These are phyloP conservation scores for Otocyon megalotis DNA, from an alignment of 2,113 vertebrate species.

Conservation along the genomic window DNA sequence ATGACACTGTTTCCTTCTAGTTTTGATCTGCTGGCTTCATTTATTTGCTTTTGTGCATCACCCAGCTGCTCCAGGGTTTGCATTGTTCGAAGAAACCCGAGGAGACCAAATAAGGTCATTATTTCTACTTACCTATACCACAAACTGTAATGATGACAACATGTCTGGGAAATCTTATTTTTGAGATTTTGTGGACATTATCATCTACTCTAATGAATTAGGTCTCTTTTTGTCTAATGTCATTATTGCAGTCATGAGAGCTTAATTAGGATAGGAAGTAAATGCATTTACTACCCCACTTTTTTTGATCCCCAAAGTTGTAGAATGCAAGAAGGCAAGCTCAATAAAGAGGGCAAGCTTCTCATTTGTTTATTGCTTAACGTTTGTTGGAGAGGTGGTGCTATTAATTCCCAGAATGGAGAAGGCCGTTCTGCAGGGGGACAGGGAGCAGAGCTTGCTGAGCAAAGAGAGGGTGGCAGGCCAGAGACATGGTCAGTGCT, in stretches of 20 bases:
- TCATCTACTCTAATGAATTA: slow-evolving; percentile 12
- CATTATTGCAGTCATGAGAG: slow-evolving; percentile 13
- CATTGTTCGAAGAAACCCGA: neutral
- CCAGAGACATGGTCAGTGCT: neutral
- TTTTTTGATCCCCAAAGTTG: neutral
- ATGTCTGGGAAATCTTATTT: neutral
- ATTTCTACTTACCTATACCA: neutral
- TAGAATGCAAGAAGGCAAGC: neutral
- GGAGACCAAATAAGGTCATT: neutral
- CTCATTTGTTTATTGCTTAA: neutral
- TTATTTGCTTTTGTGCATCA: neutral
- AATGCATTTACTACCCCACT: neutral
- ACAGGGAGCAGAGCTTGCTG: no score
- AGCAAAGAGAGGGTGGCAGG: neutral
- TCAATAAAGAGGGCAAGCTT: neutral
- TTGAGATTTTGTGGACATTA: neutral
- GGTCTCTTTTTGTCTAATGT: neutral
- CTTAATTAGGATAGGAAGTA: slow-evolving; percentile 51
- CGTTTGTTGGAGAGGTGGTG: neutral
- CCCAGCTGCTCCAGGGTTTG: neutral
- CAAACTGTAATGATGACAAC: neutral
- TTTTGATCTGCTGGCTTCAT: neutral
- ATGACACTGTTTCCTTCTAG: neutral
- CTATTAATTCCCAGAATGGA: neutral
- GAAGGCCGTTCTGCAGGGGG: neutral